A percentile compares a stretch with the other conserved stretches of the same genome.
Evolutionary conservation across 2,797 vertebrate species (phyloP).

Genomic region (Oryzias sinensis): DNA sequence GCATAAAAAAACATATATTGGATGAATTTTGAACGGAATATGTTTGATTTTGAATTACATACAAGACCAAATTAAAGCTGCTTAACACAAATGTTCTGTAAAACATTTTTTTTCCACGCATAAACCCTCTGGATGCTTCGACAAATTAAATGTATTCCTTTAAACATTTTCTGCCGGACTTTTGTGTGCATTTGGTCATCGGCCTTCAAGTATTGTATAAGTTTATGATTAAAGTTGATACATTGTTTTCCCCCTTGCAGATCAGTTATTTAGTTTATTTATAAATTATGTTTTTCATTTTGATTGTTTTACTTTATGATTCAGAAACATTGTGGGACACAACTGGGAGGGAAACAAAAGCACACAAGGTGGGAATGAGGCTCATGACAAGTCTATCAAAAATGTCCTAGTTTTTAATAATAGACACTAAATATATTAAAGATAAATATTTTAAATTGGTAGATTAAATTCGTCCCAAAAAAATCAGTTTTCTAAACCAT

Average conservation of each 20-base stretch:
- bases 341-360: conserved; percentile 46
- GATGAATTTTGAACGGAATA: too few relatives aligned
- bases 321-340: conserved; percentile 41
- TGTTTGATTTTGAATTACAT: too few relatives aligned
- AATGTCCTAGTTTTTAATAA: background rate
- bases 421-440: background rate
- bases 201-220: conserved; percentile 63
- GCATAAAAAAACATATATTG: too few relatives aligned
- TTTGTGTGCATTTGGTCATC: conserved; percentile 79
- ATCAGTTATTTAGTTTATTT: conserved; percentile 69
- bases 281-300: conserved; percentile 61
- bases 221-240: conserved; percentile 67
- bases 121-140: conserved; percentile 44
- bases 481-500: too few relatives aligned
- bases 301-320: conserved; percentile 56
- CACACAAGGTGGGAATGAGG: conserved; percentile 56
- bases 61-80: too few relatives aligned
- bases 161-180: conserved; percentile 16
- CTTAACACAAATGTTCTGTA: too few relatives aligned
- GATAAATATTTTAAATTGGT: too few relatives aligned
- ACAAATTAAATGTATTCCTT: conserved; percentile 10
- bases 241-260: conserved; percentile 53
- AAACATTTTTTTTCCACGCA: background rate
- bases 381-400: conserved; percentile 66
- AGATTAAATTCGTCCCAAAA: too few relatives aligned